A percentile compares a stretch with the other conserved stretches of the same genome.
These are phyloP conservation scores for Neoascia interrupta DNA, from an alignment of 2,888 invertebrate species.

Conservation along the genomic window DNA sequence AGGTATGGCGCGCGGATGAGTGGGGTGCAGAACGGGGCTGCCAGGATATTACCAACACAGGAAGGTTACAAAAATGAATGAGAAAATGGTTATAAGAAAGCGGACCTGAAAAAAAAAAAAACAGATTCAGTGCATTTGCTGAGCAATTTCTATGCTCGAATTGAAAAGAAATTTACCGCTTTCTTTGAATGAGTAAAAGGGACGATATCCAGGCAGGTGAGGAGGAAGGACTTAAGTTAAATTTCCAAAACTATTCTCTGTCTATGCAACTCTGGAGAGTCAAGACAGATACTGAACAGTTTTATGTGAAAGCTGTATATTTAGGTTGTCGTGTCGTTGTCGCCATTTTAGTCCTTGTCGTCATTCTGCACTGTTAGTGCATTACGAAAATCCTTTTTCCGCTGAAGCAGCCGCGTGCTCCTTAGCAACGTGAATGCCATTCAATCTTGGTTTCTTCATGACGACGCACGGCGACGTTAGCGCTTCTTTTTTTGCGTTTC, in stretches of 20 bases:
- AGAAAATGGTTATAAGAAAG: slow-evolving; percentile 13
- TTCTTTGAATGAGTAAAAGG: slow-evolving; percentile 26
- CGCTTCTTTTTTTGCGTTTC: slow-evolving; percentile 2
- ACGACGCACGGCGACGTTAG: too few relatives aligned
- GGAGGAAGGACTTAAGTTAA: slow-evolving; percentile 8
- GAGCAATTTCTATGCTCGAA: slow-evolving; percentile 55
- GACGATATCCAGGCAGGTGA: not conserved
- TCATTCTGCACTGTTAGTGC: slow-evolving; percentile 12
- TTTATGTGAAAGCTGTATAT: slow-evolving; percentile 36
- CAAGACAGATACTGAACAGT: slow-evolving; percentile 30
- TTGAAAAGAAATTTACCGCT: slow-evolving; percentile 65
- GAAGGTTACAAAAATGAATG: slow-evolving; percentile 40
- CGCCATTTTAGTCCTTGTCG: too few relatives aligned
- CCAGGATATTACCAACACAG: slow-evolving; percentile 35
- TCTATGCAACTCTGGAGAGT: not conserved
- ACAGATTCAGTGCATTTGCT: slow-evolving; percentile 60
- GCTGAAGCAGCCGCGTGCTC: slow-evolving; percentile 19
- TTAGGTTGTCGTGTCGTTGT: slow-evolving; percentile 39
- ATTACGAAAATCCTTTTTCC: slow-evolving; percentile 34
- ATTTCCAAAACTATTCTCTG: slow-evolving; percentile 14
- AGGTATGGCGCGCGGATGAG: not conserved
- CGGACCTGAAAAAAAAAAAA: slow-evolving; percentile 7
- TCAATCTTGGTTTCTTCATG: slow-evolving; percentile 38
- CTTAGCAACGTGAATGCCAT: slow-evolving; percentile 52
- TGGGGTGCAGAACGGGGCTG: too few relatives aligned